phyloP scores from a whole-genome alignment of 2,888 invertebrate species.

The Tridacna crocea region DNA sequence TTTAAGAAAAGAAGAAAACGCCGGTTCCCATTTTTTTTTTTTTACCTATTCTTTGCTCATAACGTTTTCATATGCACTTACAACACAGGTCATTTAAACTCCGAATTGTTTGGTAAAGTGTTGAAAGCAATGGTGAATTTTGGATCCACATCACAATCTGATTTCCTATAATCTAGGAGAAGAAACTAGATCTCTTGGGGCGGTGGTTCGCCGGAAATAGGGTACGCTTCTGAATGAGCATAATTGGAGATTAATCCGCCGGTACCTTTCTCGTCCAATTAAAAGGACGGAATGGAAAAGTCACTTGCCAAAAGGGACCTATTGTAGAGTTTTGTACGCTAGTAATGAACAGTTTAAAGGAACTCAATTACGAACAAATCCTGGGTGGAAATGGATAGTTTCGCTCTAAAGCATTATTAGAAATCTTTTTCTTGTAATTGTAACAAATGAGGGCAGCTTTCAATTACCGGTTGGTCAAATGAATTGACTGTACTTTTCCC shows the following conservation, averaged over 20 bases:
- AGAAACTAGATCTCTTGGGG: constrained; percentile 24
- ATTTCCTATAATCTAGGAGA: not conserved
- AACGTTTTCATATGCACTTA: too few relatives aligned
- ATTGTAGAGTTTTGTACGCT: constrained; percentile 35
- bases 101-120: too few relatives aligned
- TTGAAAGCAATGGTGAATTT: too few relatives aligned
- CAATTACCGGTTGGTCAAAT: constrained; percentile 36
- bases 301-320: constrained; percentile 28
- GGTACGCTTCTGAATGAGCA: constrained; percentile 42
- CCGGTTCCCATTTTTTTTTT: too few relatives aligned
- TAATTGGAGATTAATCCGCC: constrained; percentile 55
- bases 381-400: constrained; percentile 37
- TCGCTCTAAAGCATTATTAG: constrained; percentile 27
- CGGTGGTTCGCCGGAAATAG: constrained; percentile 54
- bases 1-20: too few relatives aligned
- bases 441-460: constrained; percentile 33
- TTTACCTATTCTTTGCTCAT: too few relatives aligned
- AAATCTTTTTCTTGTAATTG: constrained; percentile 42
- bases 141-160: constrained; percentile 1
- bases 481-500: not conserved
- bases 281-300: constrained; percentile 20
- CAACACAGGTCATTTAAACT: too few relatives aligned
- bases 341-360: constrained; percentile 46
- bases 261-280: constrained; percentile 51
- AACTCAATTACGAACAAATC: constrained; percentile 39